phyloP scores from a whole-genome alignment of 2,797 vertebrate genomes.

The Anabas testudineus region DNA sequence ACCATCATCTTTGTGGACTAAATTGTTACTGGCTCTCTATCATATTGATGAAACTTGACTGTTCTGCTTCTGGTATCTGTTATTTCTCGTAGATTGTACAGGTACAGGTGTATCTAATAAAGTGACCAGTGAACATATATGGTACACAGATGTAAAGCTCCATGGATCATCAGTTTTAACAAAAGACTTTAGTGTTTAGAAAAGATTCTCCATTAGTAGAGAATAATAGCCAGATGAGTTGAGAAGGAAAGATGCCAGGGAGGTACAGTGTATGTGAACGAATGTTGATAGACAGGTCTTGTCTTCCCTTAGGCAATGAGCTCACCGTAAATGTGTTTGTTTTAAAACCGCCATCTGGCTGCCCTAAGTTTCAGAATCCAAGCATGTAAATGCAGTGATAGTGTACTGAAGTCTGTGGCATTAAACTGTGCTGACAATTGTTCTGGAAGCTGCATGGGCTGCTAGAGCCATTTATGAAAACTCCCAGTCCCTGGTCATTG shows the following conservation, averaged over 20 bases:
- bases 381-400: constrained; percentile 39
- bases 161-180: background rate
- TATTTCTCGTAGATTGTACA: no score
- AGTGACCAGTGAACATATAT: no score
- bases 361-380: constrained; percentile 47
- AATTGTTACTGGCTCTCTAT: background rate
- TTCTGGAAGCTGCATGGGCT: constrained; percentile 37
- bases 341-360: constrained; percentile 65
- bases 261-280: constrained; percentile 18
- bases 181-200: background rate
- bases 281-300: constrained; percentile 60
- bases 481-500: constrained; percentile 35
- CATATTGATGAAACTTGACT: constrained; percentile 9
- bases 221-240: background rate
- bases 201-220: no score
- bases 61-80: background rate
- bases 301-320: constrained; percentile 46
- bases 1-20: background rate
- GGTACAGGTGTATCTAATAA: no score
- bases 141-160: background rate
- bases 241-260: background rate
- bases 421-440: constrained; percentile 51
- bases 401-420: constrained; percentile 34
- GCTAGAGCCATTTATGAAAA: constrained; percentile 52
- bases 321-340: constrained; percentile 42